These are phyloP conservation scores for Lipophrys pholis DNA, from an alignment of 2,113 vertebrate species.

Conservation along the genomic window DNA sequence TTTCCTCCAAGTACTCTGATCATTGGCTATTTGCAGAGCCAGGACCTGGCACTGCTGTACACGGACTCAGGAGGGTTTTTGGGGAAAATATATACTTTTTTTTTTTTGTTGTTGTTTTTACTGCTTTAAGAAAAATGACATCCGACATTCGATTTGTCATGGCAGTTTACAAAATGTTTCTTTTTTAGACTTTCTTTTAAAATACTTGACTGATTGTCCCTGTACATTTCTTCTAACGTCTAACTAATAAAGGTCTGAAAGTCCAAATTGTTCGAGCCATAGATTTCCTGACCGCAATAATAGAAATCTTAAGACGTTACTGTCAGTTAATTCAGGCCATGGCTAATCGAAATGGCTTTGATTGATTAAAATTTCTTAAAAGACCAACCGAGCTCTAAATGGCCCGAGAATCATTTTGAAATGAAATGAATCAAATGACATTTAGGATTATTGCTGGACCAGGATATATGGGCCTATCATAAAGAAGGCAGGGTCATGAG, in stretches of 20 bases:
- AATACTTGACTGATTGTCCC: too few relatives aligned
- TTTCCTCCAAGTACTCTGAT: constrained; percentile 42
- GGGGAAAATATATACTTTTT: not conserved
- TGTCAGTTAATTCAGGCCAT: constrained; percentile 29
- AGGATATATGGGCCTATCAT: constrained; percentile 73
- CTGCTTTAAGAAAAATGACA: not conserved
- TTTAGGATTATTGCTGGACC: constrained; percentile 71
- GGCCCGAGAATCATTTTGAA: constrained; percentile 58
- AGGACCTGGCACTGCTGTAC: constrained; percentile 39
- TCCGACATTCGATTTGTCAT: not conserved
- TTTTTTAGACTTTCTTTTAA: not conserved
- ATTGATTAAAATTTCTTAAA: constrained; percentile 52
- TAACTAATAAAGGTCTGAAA: not conserved
- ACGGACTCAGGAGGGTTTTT: constrained; percentile 8
- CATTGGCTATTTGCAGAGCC: constrained; percentile 61
- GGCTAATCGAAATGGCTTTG: constrained; percentile 51
- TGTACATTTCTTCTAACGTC: not conserved
- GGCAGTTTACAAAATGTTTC: not conserved
- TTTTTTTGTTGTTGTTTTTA: not conserved
- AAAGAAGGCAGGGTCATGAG: constrained; percentile 61
- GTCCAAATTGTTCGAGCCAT: not conserved
- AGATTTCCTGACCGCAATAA: not conserved
- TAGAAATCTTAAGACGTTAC: not conserved
- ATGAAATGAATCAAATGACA: constrained; percentile 73
- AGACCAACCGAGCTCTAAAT: constrained; percentile 44